Evolutionary conservation across 2,113 vertebrate genomes (phyloP).

Genomic region (Dipodomys spectabilis): DNA sequence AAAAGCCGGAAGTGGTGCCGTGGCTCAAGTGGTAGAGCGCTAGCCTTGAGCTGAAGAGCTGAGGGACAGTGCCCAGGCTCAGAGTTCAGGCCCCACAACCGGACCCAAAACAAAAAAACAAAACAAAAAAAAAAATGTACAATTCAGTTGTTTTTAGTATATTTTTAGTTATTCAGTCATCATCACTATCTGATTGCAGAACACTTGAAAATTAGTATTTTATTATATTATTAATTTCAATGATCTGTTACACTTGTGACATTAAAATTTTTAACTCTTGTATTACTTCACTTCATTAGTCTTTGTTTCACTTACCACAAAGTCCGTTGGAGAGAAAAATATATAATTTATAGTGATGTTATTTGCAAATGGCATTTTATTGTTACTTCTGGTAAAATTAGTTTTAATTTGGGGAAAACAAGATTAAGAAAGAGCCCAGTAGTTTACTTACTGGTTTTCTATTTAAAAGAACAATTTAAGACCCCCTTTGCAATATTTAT

Average conservation of each 20-base stretch:
- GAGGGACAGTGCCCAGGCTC: too few relatives aligned
- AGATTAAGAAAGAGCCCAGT: not conserved
- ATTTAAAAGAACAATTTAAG: conserved; percentile 19
- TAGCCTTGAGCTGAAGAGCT: too few relatives aligned
- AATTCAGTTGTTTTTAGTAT: not conserved
- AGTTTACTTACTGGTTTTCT: conserved; percentile 2
- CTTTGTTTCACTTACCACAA: not conserved
- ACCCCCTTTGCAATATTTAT: not conserved
- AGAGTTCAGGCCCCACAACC: too few relatives aligned
- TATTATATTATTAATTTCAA: not conserved
- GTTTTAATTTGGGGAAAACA: conserved; percentile 37
- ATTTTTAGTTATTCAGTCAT: not conserved
- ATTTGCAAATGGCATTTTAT: not conserved
- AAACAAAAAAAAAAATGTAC: too few relatives aligned
- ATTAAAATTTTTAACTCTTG: not conserved
- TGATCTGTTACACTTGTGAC: not conserved
- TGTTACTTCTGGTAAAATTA: conserved; percentile 17
- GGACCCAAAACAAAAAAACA: too few relatives aligned
- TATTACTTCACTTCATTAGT: not conserved
- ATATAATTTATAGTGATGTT: not conserved
- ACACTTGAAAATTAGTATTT: not conserved
- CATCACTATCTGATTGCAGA: not conserved
- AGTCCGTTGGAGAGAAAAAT: not conserved
- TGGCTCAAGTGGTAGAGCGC: too few relatives aligned
- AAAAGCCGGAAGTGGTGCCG: too few relatives aligned